A percentile compares a stretch with the other conserved stretches of the same genome.
These are phyloP conservation scores for Venturia canescens DNA, from an alignment of 1,140 invertebrate species.

Conservation along the genomic window DNA sequence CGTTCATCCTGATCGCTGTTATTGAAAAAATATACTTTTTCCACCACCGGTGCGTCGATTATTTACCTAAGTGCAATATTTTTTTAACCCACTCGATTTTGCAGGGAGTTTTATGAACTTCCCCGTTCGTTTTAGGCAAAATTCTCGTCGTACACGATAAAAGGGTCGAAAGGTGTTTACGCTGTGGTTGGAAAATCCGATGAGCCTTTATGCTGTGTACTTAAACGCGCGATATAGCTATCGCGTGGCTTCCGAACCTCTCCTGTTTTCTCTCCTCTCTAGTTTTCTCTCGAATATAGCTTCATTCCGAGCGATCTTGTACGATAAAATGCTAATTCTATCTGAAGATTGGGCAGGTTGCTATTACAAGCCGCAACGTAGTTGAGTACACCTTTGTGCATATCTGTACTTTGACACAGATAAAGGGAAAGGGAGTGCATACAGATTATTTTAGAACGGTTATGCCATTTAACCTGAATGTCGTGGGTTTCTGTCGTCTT, in stretches of 20 bases:
- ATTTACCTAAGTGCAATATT: too few species aligned
- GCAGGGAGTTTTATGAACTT: background rate
- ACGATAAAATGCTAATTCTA: conserved; percentile 52
- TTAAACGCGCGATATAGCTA: conserved; percentile 4
- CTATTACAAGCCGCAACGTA: conserved; percentile 48
- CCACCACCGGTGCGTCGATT: too few species aligned
- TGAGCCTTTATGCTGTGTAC: background rate
- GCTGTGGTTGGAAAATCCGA: conserved; percentile 1
- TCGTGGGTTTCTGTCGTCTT: background rate
- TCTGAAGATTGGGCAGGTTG: conserved; percentile 43
- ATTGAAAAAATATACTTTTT: too few species aligned
- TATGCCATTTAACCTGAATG: conserved; percentile 29
- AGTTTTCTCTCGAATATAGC: conserved; percentile 40
- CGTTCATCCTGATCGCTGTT: too few species aligned
- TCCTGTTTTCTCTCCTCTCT: conserved; percentile 40
- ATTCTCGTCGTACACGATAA: background rate
- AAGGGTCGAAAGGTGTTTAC: conserved; percentile 10
- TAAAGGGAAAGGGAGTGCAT: background rate
- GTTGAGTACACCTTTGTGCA: background rate
- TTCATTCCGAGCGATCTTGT: conserved; percentile 50
- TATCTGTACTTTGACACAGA: conserved; percentile 17
- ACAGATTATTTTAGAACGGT: conserved; percentile 8
- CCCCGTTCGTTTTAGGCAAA: background rate
- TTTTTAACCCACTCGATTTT: too few species aligned
- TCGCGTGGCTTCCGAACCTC: conserved; percentile 47